Conservation (phyloP, 1,140 invertebrate genomes). For the Drusus annulatus region DNA sequence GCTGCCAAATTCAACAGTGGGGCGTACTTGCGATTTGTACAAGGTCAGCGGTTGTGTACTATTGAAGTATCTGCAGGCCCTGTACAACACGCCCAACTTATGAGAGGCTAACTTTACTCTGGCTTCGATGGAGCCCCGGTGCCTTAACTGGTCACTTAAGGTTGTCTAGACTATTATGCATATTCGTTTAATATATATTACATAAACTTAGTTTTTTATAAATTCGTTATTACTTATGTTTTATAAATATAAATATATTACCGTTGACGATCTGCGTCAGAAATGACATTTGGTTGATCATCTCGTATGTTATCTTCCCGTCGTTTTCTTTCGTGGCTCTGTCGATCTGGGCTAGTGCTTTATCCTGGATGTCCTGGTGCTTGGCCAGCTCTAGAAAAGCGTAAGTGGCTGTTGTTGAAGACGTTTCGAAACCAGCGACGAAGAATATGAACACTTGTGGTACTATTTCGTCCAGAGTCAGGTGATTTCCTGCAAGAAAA, state of each 20-base stretch:
- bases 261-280: slow-evolving; percentile 65
- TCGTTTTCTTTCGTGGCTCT: slow-evolving; percentile 63
- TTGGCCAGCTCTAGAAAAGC: slow-evolving; percentile 71
- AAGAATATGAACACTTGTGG: slow-evolving; percentile 71
- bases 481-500: slow-evolving; percentile 22
- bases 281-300: slow-evolving; percentile 65
- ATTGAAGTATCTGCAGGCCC: no score
- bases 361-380: slow-evolving; percentile 72
- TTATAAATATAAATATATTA: slow-evolving; percentile 49
- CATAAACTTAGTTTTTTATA: no score
- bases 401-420: slow-evolving; percentile 72
- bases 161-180: no score
- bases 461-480: slow-evolving; percentile 61
- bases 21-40: no score
- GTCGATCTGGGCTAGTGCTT: slow-evolving; percentile 70
- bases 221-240: no score
- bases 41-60: no score
- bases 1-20: no score
- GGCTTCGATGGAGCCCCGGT: no score
- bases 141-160: no score
- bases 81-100: no score
- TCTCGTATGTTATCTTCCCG: slow-evolving; percentile 70
- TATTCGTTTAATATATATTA: no score
- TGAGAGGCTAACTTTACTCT: no score
- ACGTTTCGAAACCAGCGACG: slow-evolving; percentile 76